Conservation (phyloP, 2,797 vertebrate genomes). For the Argyrosomus regius region DNA sequence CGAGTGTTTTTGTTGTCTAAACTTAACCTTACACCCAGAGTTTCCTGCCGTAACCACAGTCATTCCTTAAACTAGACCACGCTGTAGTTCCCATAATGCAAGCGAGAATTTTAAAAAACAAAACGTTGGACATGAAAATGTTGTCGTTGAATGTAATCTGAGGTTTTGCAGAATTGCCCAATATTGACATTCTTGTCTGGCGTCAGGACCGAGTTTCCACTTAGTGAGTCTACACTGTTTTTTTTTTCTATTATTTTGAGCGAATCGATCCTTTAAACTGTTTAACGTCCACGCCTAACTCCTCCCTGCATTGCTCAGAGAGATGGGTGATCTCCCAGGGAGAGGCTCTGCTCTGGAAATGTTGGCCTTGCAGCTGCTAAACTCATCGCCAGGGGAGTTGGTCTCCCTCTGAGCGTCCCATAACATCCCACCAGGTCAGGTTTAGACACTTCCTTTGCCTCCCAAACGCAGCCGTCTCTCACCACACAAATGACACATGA, state of each 20-base stretch:
- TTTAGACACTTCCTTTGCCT: constrained; percentile 39
- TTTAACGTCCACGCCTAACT: neutral
- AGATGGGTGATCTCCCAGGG: constrained; percentile 37
- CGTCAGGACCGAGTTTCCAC: neutral
- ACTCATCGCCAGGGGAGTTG: constrained; percentile 62
- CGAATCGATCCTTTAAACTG: constrained; percentile 26
- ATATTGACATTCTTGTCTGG: neutral
- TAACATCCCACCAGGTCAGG: constrained; percentile 47
- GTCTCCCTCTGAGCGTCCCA: constrained; percentile 32
- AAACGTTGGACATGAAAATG: neutral
- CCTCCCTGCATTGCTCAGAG: constrained; percentile 18
- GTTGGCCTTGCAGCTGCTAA: constrained; percentile 78
- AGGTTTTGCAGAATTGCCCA: neutral
- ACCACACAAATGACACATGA: neutral
- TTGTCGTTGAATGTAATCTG: neutral
- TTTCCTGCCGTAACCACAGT: neutral
- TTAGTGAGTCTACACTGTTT: neutral
- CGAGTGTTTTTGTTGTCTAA: neutral
- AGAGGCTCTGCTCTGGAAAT: constrained; percentile 42
- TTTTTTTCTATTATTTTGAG: neutral
- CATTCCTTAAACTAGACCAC: neutral
- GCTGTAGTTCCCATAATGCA: neutral
- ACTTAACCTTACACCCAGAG: neutral
- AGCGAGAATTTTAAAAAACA: neutral
- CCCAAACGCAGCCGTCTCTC: neutral